Base-by-base conservation (phyloP, 2,888 invertebrate genomes). In the Eugnorisma glareosa region DNA sequence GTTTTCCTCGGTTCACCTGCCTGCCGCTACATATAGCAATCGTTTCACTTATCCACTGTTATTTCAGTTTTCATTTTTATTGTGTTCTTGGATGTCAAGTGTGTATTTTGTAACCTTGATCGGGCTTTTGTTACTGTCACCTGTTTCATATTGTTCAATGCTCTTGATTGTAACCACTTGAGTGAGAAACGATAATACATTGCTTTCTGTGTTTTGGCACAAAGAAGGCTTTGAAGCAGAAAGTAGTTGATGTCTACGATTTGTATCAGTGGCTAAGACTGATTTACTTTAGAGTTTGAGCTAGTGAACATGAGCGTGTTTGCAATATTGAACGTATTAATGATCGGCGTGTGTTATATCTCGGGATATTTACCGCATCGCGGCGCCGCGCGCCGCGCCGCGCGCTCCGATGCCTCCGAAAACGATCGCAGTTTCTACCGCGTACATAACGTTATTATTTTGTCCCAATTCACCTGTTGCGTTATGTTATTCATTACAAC, bases 331-430 rank as follows among this genome's bases (percentile, higher is more conserved):
- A 74, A 71, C 67, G n/a, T n/a, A n/a, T 57, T 61, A 64, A 72
- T 63, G 67, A 67, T 35, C 59, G 63, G 24, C 48, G n/a, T 71
- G 75, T 75, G 70, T 77, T 74, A 61, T 61, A 80, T 67, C 71
- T 37, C 48, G 45, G 68, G 61, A 67, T 67, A 61, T 70, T 74
- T 61, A 79, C 43, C 74, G 75, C 45, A 45, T 8, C 6, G 59
- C 35, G 37, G 63, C n/a, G 80, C 85, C 71, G n/a, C n/a, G 76
- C 77, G 40, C 35, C 35, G 35, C 2, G 35, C 79, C 76, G 85
- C 81, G 81, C 76, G 85, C 81, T 85, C n/a, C 63, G 69, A 11
- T 84, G 88, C 86, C 79, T 81, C 79, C 75, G 88, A 85, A 88
- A 88, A 85, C 81, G 86, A 85, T 87, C 67, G 79, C 73, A 51